These are phyloP conservation scores for Yponomeuta plumbellus DNA, from an alignment of 2,888 invertebrate genomes.

Conservation along the genomic window DNA sequence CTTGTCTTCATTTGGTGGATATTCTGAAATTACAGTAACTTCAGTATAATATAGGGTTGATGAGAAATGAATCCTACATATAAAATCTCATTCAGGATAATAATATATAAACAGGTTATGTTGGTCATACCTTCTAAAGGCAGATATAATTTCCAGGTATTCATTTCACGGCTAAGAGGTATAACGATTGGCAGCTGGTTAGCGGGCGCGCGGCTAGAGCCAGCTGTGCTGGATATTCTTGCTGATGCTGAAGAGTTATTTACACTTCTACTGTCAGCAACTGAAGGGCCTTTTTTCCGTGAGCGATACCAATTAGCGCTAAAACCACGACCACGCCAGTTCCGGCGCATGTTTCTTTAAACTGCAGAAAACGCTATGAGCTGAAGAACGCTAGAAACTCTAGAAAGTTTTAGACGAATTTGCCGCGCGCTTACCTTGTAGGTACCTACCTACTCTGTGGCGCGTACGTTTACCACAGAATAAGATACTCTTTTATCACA, in stretches of 20 bases:
- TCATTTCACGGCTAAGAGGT: conserved; percentile 52
- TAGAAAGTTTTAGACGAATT: too few species aligned
- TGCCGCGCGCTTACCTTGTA: too few species aligned
- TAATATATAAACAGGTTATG: background rate
- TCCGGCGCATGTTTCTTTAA: conserved; percentile 49
- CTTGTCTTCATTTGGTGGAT: conserved; percentile 45
- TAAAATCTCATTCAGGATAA: too few species aligned
- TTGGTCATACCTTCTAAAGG: conserved; percentile 77
- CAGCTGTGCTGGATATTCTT: conserved; percentile 36
- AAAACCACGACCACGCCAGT: conserved; percentile 57
- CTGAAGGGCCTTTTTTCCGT: conserved; percentile 33
- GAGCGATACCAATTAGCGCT: conserved; percentile 49
- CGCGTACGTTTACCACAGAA: too few species aligned
- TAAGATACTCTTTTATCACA: too few species aligned
- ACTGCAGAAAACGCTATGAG: too few species aligned
- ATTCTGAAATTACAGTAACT: conserved; percentile 34
- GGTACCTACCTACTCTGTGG: too few species aligned
- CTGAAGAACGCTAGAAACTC: too few species aligned
- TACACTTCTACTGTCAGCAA: conserved; percentile 38
- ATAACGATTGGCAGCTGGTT: conserved; percentile 57
- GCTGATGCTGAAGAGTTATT: conserved; percentile 44
- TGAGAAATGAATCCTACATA: too few species aligned
- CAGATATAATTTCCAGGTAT: conserved; percentile 88
- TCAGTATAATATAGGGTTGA: background rate
- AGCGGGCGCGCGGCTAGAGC: conserved; percentile 56